phyloP scores from a whole-genome alignment of 2,113 vertebrate species.

The Amia ocellicauda region DNA sequence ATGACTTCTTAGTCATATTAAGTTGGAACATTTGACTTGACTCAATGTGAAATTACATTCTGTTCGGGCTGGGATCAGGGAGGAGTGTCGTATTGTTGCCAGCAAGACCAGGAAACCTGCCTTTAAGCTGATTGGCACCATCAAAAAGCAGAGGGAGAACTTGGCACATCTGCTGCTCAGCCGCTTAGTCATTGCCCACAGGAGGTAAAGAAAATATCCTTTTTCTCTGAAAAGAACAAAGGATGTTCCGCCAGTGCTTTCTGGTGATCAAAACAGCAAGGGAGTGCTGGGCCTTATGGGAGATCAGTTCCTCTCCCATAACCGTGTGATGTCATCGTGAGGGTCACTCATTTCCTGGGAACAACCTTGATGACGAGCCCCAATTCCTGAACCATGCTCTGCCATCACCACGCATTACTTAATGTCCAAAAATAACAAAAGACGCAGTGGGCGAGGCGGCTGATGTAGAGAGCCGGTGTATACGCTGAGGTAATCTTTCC shows the following conservation, averaged over 20 bases:
- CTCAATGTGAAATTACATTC: neutral
- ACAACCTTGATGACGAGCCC: neutral
- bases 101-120: slow-evolving; percentile 5
- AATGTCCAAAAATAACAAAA: neutral
- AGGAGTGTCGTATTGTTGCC: slow-evolving; percentile 20
- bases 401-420: neutral
- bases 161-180: neutral
- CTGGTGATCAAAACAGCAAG: slow-evolving; percentile 1
- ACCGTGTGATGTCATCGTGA: neutral
- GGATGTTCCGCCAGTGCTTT: neutral
- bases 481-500: neutral
- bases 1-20: neutral
- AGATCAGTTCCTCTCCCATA: neutral
- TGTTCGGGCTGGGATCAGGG: slow-evolving; percentile 57
- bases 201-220: slow-evolving; percentile 12
- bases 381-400: neutral
- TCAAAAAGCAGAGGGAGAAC: neutral
- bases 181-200: slow-evolving; percentile 13
- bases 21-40: neutral
- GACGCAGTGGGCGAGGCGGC: neutral
- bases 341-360: neutral
- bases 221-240: slow-evolving; percentile 9
- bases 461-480: neutral
- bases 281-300: slow-evolving; percentile 4
- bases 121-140: neutral